Base-by-base conservation (phyloP, 1,140 invertebrate genomes). In the Marisa cornuarietis region DNA sequence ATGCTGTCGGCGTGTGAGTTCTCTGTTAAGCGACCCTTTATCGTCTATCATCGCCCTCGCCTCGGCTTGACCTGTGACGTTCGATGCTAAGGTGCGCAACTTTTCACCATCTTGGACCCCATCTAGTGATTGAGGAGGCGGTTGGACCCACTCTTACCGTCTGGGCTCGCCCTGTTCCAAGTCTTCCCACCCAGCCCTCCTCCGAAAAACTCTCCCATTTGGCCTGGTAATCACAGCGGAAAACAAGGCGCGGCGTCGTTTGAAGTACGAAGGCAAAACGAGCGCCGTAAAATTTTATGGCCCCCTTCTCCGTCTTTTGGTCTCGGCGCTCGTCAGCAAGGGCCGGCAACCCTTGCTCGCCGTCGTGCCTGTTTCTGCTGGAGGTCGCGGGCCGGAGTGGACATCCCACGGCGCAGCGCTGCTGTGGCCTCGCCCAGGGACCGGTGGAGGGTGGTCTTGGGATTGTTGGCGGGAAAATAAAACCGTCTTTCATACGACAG, bases 251-350 rank as follows among this genome's bases (percentile, higher is more conserved):
- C 49, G 49, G 42, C 24, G 42, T n/a, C 71, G 71, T 73, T 73
- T 73, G 71, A 73, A 52, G 71, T 73, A 22, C 54, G 52, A 54
- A 58, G 54, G 49, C 24, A 49, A 73, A 51, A 73, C n/a, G 71
- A 54, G 11, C n/a, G 71, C n/a, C 71, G 71, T 73, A 73, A 73
- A 73, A 31, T 22, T 73, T 73, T 73, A 73, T 73, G 22, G 69
- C 24, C 18, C 24, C 1, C 18, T 54, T 71, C 26, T 42, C 49
- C 18, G 9, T 49, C 69, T 71, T 31, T 71, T 71, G 71, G 54
- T 73, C 71, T 73, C 54, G 1, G 54, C 16, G 4, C 31, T 42
- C 16, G 54, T 58, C 54, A 18, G 54, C 11, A 58, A 58, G 54
- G 54, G 54, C 16, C 54, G 54, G 54, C 11, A 18, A 42, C 31